Evolutionary conservation across 2,113 vertebrate genomes (phyloP).

Genomic region (Eurypyga helias): DNA sequence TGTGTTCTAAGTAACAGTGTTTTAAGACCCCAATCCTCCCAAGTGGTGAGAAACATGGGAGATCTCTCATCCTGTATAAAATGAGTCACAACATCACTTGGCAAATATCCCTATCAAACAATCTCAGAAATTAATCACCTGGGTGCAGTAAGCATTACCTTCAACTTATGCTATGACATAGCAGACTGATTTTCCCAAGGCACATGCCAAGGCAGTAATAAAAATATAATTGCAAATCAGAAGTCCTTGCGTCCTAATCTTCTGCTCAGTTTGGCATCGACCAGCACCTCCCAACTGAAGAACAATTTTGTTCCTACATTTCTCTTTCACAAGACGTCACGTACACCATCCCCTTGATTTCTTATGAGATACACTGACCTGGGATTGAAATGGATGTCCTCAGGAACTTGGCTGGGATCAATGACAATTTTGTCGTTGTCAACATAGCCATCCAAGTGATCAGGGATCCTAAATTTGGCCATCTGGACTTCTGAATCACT

Average conservation of each 20-base stretch:
- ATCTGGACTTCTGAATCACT: conserved; percentile 82
- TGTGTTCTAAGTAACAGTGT: not conserved
- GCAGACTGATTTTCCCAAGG: not conserved
- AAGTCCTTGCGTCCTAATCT: not conserved
- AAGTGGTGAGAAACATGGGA: not conserved
- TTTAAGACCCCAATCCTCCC: not conserved
- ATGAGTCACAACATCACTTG: not conserved
- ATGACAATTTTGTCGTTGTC: conserved; percentile 73
- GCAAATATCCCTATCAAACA: not conserved
- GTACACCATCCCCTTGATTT: not conserved
- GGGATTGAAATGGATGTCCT: conserved; percentile 74
- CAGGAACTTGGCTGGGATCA: conserved; percentile 64
- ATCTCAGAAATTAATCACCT: not conserved
- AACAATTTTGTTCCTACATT: not conserved
- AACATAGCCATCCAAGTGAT: conserved; percentile 57
- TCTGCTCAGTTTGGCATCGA: not conserved
- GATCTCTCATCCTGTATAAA: not conserved
- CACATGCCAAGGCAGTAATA: not conserved
- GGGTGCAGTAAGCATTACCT: not conserved
- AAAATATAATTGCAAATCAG: not conserved
- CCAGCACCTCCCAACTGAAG: not conserved
- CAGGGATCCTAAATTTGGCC: conserved; percentile 78
- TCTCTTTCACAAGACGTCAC: not conserved
- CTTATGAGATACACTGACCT: conserved; percentile 58
- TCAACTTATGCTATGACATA: not conserved